Conservation (phyloP, 2,797 vertebrate genomes). For the Lithobates sylvaticus region DNA sequence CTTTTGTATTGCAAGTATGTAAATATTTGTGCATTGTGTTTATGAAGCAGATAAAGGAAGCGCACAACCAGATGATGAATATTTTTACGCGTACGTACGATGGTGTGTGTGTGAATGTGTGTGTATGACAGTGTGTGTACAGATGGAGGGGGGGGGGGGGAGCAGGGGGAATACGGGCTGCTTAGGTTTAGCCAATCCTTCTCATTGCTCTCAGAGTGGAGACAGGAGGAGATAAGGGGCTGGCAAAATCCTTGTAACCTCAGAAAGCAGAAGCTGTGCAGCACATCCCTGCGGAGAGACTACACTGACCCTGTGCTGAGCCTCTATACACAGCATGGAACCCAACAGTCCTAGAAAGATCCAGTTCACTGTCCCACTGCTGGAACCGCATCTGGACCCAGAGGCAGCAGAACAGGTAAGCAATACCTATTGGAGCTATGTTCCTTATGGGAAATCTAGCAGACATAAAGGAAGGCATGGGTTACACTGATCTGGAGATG, state of each 20-base stretch:
- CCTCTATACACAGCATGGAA: constrained; percentile 80
- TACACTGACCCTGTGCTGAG: constrained; percentile 26
- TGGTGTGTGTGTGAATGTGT: not conserved
- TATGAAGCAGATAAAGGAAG: not conserved
- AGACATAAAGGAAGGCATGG: not conserved
- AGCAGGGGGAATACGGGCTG: constrained; percentile 39
- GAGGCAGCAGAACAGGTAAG: constrained; percentile 91
- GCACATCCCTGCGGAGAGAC: constrained; percentile 47
- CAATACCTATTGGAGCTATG: not conserved
- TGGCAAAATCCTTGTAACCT: constrained; percentile 65
- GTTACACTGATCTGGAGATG: not conserved
- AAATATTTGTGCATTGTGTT: not conserved
- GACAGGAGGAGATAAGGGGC: constrained; percentile 60
- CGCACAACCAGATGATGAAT: not conserved
- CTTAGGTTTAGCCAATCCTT: constrained; percentile 51
- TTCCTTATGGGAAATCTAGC: not conserved
- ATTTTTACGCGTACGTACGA: not conserved
- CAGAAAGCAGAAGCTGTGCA: constrained; percentile 60
- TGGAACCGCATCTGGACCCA: constrained; percentile 92
- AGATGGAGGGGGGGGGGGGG: constrained; percentile 18
- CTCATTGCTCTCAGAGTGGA: constrained; percentile 42
- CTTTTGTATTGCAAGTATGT: not conserved
- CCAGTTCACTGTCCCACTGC: constrained; percentile 90
- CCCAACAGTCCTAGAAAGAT: constrained; percentile 90
- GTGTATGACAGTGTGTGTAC: constrained; percentile 29